Conservation (phyloP, 2,797 vertebrate genomes). For the Podarcis lilfordi region DNA sequence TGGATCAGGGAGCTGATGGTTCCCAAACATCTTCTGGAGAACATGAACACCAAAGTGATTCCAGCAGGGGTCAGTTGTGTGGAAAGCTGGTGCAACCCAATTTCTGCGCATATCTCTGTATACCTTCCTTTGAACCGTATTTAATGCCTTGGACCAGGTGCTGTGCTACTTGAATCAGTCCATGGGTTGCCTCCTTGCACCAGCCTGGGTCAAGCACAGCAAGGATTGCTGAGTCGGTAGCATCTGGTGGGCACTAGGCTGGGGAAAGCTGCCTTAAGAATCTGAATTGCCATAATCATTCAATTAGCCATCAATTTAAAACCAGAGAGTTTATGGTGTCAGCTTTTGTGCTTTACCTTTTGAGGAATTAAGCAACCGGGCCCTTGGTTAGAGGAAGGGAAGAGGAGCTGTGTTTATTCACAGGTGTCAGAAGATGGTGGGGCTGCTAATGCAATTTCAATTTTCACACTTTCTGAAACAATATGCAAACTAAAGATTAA, state of each 20-base stretch:
- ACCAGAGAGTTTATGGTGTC: neutral
- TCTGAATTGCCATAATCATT: neutral
- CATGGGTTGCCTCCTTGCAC: too few relatives aligned
- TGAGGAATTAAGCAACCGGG: neutral
- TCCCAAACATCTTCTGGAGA: neutral
- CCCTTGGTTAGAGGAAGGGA: neutral
- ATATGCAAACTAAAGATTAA: too few relatives aligned
- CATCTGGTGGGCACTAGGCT: too few relatives aligned
- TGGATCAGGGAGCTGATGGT: neutral
- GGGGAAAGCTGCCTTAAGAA: neutral
- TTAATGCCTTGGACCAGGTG: neutral
- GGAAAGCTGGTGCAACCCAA: neutral
- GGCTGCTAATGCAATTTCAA: neutral
- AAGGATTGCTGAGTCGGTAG: too few relatives aligned
- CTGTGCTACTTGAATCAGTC: too few relatives aligned
- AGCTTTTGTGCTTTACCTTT: neutral
- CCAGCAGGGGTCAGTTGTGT: fast-evolving
- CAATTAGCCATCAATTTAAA: neutral
- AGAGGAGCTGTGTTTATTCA: neutral
- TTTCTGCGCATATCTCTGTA: neutral
- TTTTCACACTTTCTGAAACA: too few relatives aligned
- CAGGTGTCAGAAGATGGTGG: neutral
- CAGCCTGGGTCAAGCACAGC: too few relatives aligned
- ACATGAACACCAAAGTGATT: neutral
- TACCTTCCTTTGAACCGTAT: neutral